Evolutionary conservation across 1,140 invertebrate species (phyloP).

Genomic region (Drosophila hydei): DNA sequence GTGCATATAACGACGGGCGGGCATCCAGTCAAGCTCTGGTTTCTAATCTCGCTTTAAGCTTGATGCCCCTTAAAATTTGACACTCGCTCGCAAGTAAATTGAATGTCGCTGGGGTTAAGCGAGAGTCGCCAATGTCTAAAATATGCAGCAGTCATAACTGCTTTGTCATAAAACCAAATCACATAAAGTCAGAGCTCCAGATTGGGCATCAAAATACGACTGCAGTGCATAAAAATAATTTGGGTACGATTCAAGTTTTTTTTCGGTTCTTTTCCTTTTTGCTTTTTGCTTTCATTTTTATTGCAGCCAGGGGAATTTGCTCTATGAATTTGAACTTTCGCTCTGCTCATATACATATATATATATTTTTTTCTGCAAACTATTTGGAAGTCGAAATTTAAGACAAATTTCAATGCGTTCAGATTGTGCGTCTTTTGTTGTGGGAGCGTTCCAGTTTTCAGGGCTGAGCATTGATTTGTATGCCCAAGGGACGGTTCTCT

Average conservation of each 20-base stretch:
- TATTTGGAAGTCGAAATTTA: conserved; percentile 62
- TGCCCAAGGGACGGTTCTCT: neutral
- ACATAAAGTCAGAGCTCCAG: conserved; percentile 42
- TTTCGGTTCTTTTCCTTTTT: conserved; percentile 31
- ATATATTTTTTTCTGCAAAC: conserved; percentile 29
- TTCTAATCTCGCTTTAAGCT: conserved; percentile 69
- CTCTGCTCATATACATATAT: neutral
- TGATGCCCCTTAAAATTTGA: conserved; percentile 35
- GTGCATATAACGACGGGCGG: conserved; percentile 27
- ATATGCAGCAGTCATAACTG: conserved; percentile 33
- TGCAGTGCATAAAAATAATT: conserved; percentile 68
- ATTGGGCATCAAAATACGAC: conserved; percentile 9
- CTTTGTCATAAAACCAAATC: conserved; percentile 57
- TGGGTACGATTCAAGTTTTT: conserved; percentile 48
- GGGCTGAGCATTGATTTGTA: conserved; percentile 40
- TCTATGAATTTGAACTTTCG: conserved; percentile 25
- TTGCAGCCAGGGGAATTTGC: conserved; percentile 62
- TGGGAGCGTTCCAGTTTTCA: conserved; percentile 18
- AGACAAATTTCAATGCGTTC: conserved; percentile 69
- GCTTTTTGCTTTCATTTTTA: conserved; percentile 46
- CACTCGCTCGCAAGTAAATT: conserved; percentile 57
- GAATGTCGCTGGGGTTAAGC: conserved; percentile 67
- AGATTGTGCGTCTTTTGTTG: conserved; percentile 60
- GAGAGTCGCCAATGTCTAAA: conserved; percentile 30
- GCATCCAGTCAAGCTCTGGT: conserved; percentile 42